Evolutionary conservation across 2,113 vertebrate genomes (phyloP), one percentile per base, ranked within the genome.

Genomic region (Corydoras maculifer): DNA sequence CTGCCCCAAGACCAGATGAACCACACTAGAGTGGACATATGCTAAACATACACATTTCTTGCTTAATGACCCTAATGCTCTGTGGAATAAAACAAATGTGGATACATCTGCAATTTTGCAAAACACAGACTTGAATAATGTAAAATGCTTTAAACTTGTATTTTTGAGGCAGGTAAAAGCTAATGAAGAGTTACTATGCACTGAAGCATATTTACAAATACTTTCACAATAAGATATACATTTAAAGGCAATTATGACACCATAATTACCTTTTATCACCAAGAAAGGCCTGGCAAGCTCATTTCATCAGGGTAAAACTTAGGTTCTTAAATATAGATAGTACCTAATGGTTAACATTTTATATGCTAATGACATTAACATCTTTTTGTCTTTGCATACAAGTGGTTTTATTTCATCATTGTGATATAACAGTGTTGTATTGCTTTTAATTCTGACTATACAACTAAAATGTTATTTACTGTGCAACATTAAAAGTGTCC

Each of bases 61-160:
- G 15, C 62, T 59, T 78, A 71, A 78, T 43, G 63, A 74, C 68
- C 64, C 65, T 55, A 63, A 68, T 60, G 51, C 49, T 74, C 62
- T 6, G 60, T 53, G 68, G 67, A 67, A 54, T 72, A 58, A 75
- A 71, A 71, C 30, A 49, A 78, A 78, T 64, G 53, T 71, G 76
- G 74, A 68, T 71, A 68, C 59, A 71, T 78, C 64, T 74, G 72
- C 72, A 78, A 53, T 75, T 68, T 78, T 74, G 18, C 58, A 32
- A n/a, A 75, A 64, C 48, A 60, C 4, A 62, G 62, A 31, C 25
- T 58, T 32, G 14, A 32, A 9, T 68, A 70, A 71, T 68, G 65
- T 13, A 9, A 73, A 49, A 25, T 1, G 53, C 59, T 53, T 59
- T 25, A 66, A 57, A 62, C 15, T 70, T 78, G 14, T 30, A 29